These are phyloP conservation scores for Aphidius gifuensis DNA, from an alignment of 1,140 invertebrate genomes.

Conservation along the genomic window DNA sequence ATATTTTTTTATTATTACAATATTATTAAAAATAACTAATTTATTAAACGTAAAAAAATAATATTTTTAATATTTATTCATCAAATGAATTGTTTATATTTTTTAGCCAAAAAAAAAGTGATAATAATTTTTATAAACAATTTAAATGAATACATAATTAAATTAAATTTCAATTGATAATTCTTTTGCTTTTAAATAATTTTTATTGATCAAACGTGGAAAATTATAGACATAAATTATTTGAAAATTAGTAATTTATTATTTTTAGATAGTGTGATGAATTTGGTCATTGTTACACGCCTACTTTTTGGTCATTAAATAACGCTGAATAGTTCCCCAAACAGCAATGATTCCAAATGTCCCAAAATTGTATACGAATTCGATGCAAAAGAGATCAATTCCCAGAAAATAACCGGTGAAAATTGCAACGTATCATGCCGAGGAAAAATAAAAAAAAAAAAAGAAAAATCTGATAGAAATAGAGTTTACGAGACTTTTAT, in stretches of 20 bases:
- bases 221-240: too few relatives aligned
- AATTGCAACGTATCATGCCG: conserved; percentile 17
- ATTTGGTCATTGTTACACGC: conserved; percentile 23
- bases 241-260: conserved; percentile 8
- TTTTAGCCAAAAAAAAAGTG: too few relatives aligned
- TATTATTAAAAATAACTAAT: too few relatives aligned
- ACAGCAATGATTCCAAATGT: conserved; percentile 17
- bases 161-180: too few relatives aligned
- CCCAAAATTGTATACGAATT: conserved; percentile 5
- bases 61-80: too few relatives aligned
- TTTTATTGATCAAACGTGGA: too few relatives aligned
- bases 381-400: neutral
- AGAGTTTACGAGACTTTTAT: conserved; percentile 16
- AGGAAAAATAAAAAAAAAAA: neutral
- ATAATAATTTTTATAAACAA: too few relatives aligned
- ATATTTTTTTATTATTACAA: too few relatives aligned
- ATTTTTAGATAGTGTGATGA: conserved; percentile 5
- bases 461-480: neutral
- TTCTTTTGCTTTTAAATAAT: too few relatives aligned
- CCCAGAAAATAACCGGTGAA: conserved; percentile 14
- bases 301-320: conserved; percentile 31
- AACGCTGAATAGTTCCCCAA: conserved; percentile 28
- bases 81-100: too few relatives aligned
- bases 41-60: too few relatives aligned
- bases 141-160: too few relatives aligned